Evolutionary conservation across 1,140 invertebrate species (phyloP).

Genomic region (Orussus abietinus): DNA sequence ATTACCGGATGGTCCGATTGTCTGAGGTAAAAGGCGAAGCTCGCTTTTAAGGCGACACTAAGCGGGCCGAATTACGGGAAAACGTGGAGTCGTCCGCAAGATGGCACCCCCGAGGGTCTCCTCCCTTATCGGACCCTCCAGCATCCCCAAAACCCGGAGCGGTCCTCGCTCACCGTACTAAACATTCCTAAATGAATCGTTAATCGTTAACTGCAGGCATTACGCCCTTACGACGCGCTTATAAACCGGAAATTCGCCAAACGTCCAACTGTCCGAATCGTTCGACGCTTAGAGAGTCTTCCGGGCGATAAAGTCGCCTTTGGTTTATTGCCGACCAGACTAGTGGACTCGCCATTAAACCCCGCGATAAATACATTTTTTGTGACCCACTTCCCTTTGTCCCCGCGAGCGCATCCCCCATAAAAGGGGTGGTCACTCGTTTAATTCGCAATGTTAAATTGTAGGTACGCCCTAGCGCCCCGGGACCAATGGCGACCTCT

Average conservation of each 20-base stretch:
- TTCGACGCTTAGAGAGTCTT: slow-evolving; percentile 31
- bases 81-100: too few relatives aligned
- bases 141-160: too few relatives aligned
- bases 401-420: slow-evolving; percentile 7
- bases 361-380: slow-evolving; percentile 33
- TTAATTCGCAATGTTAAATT: slow-evolving; percentile 14
- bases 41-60: slow-evolving; percentile 30
- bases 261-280: slow-evolving; percentile 41
- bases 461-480: too few relatives aligned
- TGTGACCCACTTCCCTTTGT: slow-evolving; percentile 5
- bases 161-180: slow-evolving; percentile 28
- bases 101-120: too few relatives aligned
- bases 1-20: slow-evolving; percentile 29
- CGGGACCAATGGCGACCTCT: too few relatives aligned
- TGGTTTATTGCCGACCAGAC: slow-evolving; percentile 35
- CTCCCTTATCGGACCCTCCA: too few relatives aligned
- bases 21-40: slow-evolving; percentile 28
- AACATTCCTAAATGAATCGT: slow-evolving; percentile 53
- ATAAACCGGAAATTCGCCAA: slow-evolving; percentile 50
- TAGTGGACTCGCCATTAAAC: slow-evolving; percentile 28
- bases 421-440: slow-evolving; percentile 20
- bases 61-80: slow-evolving; percentile 25
- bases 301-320: slow-evolving; percentile 42
- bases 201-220: slow-evolving; percentile 49
- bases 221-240: slow-evolving; percentile 43